Evolutionary conservation across 2,888 invertebrate genomes (phyloP).

Genomic region (Ochropleura plecta): DNA sequence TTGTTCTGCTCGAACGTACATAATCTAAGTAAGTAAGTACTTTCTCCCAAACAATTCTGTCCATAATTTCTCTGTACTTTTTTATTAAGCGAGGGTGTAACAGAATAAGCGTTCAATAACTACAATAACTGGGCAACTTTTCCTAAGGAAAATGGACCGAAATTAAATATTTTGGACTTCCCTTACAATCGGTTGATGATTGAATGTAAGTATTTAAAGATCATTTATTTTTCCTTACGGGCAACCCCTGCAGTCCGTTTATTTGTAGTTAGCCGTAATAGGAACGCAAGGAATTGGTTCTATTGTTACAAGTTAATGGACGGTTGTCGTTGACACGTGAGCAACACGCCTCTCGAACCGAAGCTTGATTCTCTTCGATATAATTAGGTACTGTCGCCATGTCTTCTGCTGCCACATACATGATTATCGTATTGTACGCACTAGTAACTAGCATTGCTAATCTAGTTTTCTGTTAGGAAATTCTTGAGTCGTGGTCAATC

Average conservation of each 20-base stretch:
- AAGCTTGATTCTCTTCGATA: slow-evolving; percentile 6
- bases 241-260: too few species aligned
- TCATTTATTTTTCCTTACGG: too few species aligned
- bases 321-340: slow-evolving; percentile 8
- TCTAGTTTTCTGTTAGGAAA: slow-evolving; percentile 21
- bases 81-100: not conserved
- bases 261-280: not conserved
- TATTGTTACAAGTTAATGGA: slow-evolving; percentile 28
- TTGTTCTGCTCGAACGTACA: not conserved
- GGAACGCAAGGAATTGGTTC: slow-evolving; percentile 8
- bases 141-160: too few species aligned
- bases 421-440: slow-evolving; percentile 26
- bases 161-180: too few species aligned
- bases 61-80: not conserved
- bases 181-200: too few species aligned
- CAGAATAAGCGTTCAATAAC: too few species aligned
- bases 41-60: not conserved
- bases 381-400: slow-evolving; percentile 24
- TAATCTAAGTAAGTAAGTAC: not conserved
- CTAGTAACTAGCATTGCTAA: slow-evolving; percentile 29
- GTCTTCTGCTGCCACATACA: slow-evolving; percentile 1
- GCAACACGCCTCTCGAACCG: not conserved
- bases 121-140: too few species aligned
- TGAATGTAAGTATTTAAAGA: too few species aligned
- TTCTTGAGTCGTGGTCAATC: not conserved